These are phyloP conservation scores for Percopsis transmontana DNA, from an alignment of 2,113 vertebrate genomes.

Conservation along the genomic window DNA sequence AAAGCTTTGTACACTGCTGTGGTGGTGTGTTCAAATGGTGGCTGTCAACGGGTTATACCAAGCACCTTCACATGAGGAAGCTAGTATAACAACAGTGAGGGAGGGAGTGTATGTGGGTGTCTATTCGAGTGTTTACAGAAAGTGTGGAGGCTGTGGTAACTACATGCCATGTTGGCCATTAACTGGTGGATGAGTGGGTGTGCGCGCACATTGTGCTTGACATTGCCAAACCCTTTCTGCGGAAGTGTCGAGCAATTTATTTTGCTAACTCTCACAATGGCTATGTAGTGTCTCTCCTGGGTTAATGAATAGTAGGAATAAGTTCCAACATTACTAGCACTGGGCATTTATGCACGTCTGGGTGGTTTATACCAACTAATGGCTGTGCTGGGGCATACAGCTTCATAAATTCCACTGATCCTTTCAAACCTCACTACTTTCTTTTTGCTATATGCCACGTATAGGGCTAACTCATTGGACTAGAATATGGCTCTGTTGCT, in stretches of 20 bases:
- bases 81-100: constrained; percentile 15
- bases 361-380: not conserved
- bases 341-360: not conserved
- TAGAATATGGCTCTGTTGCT: no score
- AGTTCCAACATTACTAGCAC: not conserved
- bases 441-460: no score
- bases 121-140: constrained; percentile 30
- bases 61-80: constrained; percentile 15
- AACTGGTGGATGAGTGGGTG: constrained; percentile 56
- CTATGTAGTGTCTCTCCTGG: not conserved
- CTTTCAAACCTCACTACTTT: not conserved
- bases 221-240: constrained; percentile 45
- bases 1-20: no score
- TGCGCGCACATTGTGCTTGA: constrained; percentile 30
- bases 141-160: constrained; percentile 31
- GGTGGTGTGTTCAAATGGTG: constrained; percentile 19
- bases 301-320: constrained; percentile 6
- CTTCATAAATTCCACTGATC: not conserved
- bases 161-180: constrained; percentile 48
- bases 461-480: no score
- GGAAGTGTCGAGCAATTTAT: constrained; percentile 58
- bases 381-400: not conserved
- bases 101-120: constrained; percentile 27
- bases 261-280: constrained; percentile 42
- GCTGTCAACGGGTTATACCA: constrained; percentile 29